Percentiles rank a stretch among this genome's conserved stretches.
phyloP scores from a whole-genome alignment of 2,888 invertebrate species.

The Eupithecia tripunctaria region DNA sequence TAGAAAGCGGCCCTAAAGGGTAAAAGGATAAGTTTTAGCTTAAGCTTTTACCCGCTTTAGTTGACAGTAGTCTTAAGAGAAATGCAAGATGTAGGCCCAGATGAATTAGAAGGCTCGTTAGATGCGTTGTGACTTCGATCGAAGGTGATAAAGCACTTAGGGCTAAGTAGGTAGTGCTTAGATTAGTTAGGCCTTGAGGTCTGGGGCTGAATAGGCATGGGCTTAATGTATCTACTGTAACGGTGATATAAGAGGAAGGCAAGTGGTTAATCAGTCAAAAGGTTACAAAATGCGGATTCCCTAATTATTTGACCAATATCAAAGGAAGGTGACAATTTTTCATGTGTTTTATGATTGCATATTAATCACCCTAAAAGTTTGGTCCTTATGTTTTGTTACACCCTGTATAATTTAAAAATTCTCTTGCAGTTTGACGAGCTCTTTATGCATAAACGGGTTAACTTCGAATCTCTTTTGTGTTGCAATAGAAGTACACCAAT shows the following conservation, averaged over 20 bases:
- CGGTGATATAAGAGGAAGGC: background rate
- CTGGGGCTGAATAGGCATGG: background rate
- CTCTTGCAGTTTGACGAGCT: no score
- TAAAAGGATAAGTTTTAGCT: background rate
- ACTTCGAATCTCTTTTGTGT: background rate
- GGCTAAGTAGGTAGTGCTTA: background rate
- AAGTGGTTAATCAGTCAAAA: background rate
- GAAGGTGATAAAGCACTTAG: conserved; percentile 11
- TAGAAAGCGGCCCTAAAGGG: background rate
- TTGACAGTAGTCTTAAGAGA: conserved; percentile 12
- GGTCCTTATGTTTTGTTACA: no score
- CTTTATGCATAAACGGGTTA: background rate
- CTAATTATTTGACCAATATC: background rate
- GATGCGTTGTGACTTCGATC: conserved; percentile 17
- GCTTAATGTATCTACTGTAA: background rate
- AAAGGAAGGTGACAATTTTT: no score
- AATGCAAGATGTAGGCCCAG: conserved; percentile 25
- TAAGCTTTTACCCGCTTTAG: background rate
- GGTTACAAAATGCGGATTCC: background rate
- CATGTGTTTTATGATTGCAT: no score
- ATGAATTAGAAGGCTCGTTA: conserved; percentile 21
- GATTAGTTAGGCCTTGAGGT: background rate
- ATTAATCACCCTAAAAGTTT: no score
- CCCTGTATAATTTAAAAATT: no score
- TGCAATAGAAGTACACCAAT: background rate